These are phyloP conservation scores for Cydia pomonella DNA, from an alignment of 1,140 invertebrate species.

Conservation along the genomic window DNA sequence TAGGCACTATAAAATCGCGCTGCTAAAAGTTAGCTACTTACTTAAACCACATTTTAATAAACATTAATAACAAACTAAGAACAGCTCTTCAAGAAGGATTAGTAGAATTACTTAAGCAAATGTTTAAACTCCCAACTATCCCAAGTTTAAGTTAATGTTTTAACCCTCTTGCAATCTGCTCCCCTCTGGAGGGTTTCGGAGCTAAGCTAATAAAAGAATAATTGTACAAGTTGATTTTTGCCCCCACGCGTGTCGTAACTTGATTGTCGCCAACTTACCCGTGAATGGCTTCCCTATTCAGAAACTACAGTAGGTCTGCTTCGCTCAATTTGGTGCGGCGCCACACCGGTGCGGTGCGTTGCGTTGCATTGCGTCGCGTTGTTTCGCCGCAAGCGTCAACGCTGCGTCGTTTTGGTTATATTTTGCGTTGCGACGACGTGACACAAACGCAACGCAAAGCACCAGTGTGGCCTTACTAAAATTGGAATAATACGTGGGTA, in stretches of 20 bases:
- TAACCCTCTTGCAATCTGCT: conserved; percentile 18
- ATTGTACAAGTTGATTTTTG: conserved; percentile 33
- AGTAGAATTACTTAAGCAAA: conserved; percentile 11
- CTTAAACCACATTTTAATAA: conserved; percentile 11
- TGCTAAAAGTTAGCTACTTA: not conserved
- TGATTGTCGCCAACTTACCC: conserved; percentile 18
- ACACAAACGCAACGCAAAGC: too few relatives aligned
- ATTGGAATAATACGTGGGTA: too few relatives aligned
- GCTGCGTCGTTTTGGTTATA: too few relatives aligned
- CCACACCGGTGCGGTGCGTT: too few relatives aligned
- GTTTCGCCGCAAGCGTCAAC: too few relatives aligned
- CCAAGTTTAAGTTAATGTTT: not conserved
- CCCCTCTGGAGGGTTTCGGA: conserved; percentile 15
- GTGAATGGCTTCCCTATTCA: conserved; percentile 8
- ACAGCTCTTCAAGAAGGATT: not conserved
- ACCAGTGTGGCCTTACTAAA: too few relatives aligned
- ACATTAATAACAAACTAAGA: conserved; percentile 3
- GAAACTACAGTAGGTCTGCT: not conserved
- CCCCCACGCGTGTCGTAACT: conserved; percentile 14
- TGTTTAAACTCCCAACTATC: conserved; percentile 12
- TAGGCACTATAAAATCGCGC: not conserved
- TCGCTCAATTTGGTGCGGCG: not conserved
- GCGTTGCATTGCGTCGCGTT: too few relatives aligned
- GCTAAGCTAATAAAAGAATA: conserved; percentile 30
- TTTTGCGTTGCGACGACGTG: too few relatives aligned